These are phyloP conservation scores for Entomobrya proxima DNA, from an alignment of 2,888 invertebrate genomes.

Conservation along the genomic window DNA sequence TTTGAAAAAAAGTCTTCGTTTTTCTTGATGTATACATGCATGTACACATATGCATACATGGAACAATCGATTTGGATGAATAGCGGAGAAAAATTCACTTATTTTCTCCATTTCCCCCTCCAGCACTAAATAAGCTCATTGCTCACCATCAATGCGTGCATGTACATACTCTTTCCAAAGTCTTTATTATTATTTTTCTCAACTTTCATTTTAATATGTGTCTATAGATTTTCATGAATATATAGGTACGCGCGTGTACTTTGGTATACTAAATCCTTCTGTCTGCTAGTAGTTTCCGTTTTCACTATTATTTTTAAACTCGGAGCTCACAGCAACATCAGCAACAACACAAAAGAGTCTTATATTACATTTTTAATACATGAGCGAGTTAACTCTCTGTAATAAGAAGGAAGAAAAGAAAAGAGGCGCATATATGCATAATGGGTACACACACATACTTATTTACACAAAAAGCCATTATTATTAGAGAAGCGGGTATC, in stretches of 20 bases:
- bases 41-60: neutral
- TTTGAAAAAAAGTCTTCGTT: conserved; percentile 4
- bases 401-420: neutral
- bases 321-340: conserved; percentile 27
- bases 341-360: conserved; percentile 30
- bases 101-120: conserved; percentile 38
- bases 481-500: conserved; percentile 28
- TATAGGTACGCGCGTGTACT: conserved; percentile 23
- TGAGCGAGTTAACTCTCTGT: conserved; percentile 21
- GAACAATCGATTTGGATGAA: conserved; percentile 22
- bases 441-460: neutral
- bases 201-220: conserved; percentile 42
- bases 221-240: neutral
- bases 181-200: conserved; percentile 35
- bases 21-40: neutral
- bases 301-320: conserved; percentile 43
- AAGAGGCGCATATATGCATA: neutral
- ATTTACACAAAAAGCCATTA: conserved; percentile 45
- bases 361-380: conserved; percentile 57
- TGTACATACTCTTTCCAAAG: neutral
- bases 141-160: neutral
- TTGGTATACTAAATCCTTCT: neutral
- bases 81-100: conserved; percentile 22
- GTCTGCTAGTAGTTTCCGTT: conserved; percentile 7
- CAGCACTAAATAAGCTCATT: conserved; percentile 44